phyloP scores from a whole-genome alignment of 2,797 vertebrate species.

The Smutsia gigantea region DNA sequence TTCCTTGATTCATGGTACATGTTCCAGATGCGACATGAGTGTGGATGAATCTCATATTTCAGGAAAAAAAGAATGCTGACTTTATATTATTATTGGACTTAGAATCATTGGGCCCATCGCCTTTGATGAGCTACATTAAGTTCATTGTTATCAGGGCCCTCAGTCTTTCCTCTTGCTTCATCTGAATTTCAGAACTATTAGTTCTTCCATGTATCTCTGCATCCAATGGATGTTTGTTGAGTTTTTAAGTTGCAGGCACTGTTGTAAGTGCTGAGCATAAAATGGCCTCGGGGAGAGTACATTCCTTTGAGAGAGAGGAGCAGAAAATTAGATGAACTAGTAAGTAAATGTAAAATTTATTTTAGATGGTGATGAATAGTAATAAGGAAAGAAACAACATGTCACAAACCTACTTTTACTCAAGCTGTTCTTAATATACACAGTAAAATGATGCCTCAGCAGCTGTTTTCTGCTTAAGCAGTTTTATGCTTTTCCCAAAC shows the following conservation, averaged over 20 bases:
- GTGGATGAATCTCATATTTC: not conserved
- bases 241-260: not conserved
- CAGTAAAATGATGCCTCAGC: not conserved
- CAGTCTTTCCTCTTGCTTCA: not conserved
- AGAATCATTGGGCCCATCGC: not conserved
- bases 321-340: not conserved
- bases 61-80: not conserved
- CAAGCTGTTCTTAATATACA: not conserved
- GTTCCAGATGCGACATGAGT: not conserved
- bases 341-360: not conserved
- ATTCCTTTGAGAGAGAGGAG: not conserved
- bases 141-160: not conserved
- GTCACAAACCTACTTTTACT: not conserved
- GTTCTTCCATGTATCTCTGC: not conserved
- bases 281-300: not conserved
- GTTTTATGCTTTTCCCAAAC: not conserved
- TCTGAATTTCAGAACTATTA: not conserved
- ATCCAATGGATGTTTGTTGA: not conserved
- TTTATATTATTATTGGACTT: not conserved
- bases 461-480: not conserved
- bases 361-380: not conserved
- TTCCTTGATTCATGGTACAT: not conserved
- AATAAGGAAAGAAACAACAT: slow-evolving; percentile 10
- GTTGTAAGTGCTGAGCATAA: not conserved
- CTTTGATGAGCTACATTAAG: not conserved